Base-by-base conservation (phyloP, 2,113 vertebrate species). In the Oenanthe melanoleuca region DNA sequence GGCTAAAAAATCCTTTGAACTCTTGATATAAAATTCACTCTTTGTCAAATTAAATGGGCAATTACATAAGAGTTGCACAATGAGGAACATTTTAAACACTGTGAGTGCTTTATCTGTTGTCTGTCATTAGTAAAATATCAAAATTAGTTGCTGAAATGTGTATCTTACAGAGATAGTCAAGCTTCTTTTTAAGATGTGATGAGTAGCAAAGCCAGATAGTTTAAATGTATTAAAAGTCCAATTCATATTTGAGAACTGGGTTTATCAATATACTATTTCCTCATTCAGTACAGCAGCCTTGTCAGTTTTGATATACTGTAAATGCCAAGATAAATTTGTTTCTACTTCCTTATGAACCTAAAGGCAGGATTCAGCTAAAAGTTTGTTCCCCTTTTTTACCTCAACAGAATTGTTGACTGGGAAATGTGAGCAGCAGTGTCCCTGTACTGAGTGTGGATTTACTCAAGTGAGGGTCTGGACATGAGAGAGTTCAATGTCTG, bases 1-100 rank as follows among this genome's bases (percentile, higher is more conserved):
- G 74, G 66, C 49, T 77, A 89, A 80, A 84, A 89, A 87, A 55
- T 89, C 63, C 74, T 96, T 96, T 96, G 90, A 95, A 92, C 74
- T 94, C 25, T 75, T 80, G 81, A 73, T 93, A 88, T 53, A 93
- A 95, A 95, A 85, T 93, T 85, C 42, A 75, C 33, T 70, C 72
- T 83, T 59, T 86, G 91, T 95, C 71, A 63, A 89, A 91, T 33
- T 73, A 80, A 88, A 75, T 75, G 65, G 28, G 89, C 80, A 80
- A 89, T 96, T 95, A 88, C 83, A 88, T 70, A 80, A 17, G 82
- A 92, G 29, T 66, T 92, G 44, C 56, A 92, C 60, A 86, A 74
- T 82, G 49, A 92, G 19, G 37, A 87, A 38, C 61, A 42, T 61
- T 94, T 95, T 65, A 81, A 91, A 86, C 74, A 40, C 34, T 59